Base-by-base conservation (phyloP, 23 tunicate species). In the Botrylloides violaceus region DNA sequence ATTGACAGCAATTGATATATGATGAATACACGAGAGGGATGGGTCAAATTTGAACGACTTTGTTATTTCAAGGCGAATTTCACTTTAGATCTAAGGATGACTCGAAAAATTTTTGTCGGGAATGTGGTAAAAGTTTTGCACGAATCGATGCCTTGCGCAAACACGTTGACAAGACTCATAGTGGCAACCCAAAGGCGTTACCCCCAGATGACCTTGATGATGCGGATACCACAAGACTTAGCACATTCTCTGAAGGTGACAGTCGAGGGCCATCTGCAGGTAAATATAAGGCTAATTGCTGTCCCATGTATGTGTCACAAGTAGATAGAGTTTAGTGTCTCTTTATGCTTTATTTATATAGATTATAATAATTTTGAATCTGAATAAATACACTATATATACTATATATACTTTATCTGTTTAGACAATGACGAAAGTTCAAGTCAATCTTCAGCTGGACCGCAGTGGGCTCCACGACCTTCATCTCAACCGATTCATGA, bases 251-350 rank as follows among this genome's bases (percentile, higher is more conserved):
- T 5, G 74, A 35, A 43, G 19, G 31, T 0, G 74, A 43, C 36
- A 68, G 74, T 26, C 27, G 74, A 24, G 74, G 74, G 25, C 56
- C 74, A 18, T 68, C 74, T 19, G 74, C 74, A 36, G 74, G 74
- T 68, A 22, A 43, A n/a, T n/a, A n/a, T n/a, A n/a, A n/a, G n/a
- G n/a, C n/a, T n/a, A n/a, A n/a, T n/a, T n/a, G n/a, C n/a, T n/a
- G n/a, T n/a, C n/a, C n/a, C n/a, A n/a, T n/a, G n/a, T n/a, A n/a
- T n/a, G n/a, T n/a, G n/a, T n/a, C n/a, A n/a, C n/a, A n/a, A n/a
- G n/a, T n/a, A n/a, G n/a, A n/a, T n/a, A n/a, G n/a, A n/a, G n/a
- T n/a, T n/a, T n/a, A n/a, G n/a, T n/a, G n/a, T n/a, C n/a, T n/a
- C n/a, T n/a, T n/a, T n/a, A n/a, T n/a, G n/a, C n/a, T n/a, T n/a